phyloP scores from a whole-genome alignment of 2,797 vertebrate genomes.

The Lateolabrax maculatus region DNA sequence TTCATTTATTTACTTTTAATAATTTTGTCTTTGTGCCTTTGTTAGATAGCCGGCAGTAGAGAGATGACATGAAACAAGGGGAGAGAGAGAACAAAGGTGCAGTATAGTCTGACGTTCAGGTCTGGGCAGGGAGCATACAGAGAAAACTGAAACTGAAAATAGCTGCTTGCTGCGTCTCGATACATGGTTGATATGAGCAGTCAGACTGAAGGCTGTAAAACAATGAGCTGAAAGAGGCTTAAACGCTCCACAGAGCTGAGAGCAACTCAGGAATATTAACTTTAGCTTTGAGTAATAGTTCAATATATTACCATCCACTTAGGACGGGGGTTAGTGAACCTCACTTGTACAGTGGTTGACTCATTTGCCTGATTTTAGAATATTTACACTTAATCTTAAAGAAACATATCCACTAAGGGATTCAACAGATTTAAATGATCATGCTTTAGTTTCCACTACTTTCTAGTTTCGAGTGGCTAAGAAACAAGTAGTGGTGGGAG shows the following conservation, averaged over 20 bases:
- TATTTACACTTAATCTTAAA: no score
- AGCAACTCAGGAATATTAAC: neutral
- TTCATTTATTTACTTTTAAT: neutral
- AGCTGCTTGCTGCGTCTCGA: neutral
- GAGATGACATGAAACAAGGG: neutral
- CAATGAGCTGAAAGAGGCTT: neutral
- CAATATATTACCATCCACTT: no score
- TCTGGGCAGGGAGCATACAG: neutral
- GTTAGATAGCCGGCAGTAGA: neutral
- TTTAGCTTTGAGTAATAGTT: neutral
- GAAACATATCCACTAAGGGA: neutral
- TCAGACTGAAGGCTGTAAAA: no score
- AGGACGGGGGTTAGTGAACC: neutral
- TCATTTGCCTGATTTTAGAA: neutral
- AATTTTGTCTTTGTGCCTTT: neutral
- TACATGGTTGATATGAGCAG: neutral
- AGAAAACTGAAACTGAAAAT: no score
- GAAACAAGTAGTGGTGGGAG: neutral
- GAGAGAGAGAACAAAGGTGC: neutral
- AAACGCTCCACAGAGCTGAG: neutral
- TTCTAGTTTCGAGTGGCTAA: neutral
- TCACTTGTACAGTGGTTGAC: neutral
- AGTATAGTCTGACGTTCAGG: neutral
- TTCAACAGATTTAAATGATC: neutral
- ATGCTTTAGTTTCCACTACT: neutral